Evolutionary conservation across 1,140 invertebrate species (phyloP).

Genomic region (Euborellia annulipes): DNA sequence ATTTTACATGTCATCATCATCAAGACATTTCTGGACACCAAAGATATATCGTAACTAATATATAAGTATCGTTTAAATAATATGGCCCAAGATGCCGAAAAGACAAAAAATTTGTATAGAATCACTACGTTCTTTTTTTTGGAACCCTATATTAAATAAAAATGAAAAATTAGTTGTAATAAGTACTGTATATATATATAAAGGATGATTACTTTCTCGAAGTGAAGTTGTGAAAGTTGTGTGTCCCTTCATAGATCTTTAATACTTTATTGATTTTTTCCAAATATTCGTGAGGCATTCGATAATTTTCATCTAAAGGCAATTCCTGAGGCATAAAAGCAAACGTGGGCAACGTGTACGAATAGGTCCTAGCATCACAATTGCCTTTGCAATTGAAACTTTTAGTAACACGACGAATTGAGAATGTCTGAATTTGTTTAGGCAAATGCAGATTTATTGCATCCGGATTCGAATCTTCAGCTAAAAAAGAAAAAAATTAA

Average conservation of each 20-base stretch:
- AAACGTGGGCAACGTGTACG: constrained; percentile 83
- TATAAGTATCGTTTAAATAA: no score
- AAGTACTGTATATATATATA: constrained; percentile 5
- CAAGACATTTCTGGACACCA: no score
- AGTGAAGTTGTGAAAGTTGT: constrained; percentile 97
- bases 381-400: constrained; percentile 84
- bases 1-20: no score
- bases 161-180: constrained; percentile 2
- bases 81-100: background rate
- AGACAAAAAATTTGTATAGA: constrained; percentile 5
- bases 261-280: constrained; percentile 53
- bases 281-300: constrained; percentile 44
- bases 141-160: constrained; percentile 1
- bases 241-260: constrained; percentile 67
- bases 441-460: constrained; percentile 72
- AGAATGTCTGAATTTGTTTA: constrained; percentile 72
- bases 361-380: constrained; percentile 84
- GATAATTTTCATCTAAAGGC: constrained; percentile 39
- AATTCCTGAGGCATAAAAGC: constrained; percentile 53
- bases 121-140: background rate
- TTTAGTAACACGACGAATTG: constrained; percentile 69
- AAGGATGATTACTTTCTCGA: constrained; percentile 62
- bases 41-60: no score
- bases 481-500: constrained; percentile 33
- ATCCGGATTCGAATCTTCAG: constrained; percentile 44